A percentile compares a stretch with the other conserved stretches of the same genome.
phyloP scores from a whole-genome alignment of 2,797 vertebrate species.

The Tympanoctomys barrerae region DNA sequence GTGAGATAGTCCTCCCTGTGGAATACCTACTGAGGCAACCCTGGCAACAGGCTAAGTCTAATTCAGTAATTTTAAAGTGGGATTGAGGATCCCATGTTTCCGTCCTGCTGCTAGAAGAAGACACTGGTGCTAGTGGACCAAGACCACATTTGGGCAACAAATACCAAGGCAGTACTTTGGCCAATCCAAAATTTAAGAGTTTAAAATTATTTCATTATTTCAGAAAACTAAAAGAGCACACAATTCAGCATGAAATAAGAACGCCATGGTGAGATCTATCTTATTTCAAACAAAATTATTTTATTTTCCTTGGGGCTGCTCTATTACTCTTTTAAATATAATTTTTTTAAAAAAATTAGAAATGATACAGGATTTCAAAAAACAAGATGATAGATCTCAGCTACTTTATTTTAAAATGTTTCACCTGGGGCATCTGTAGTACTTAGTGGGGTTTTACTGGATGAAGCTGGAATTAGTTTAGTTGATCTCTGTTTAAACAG shows the following conservation, averaged over 20 bases:
- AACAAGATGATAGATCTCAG: no score
- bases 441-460: not conserved
- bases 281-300: not conserved
- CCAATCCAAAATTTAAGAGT: not conserved
- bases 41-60: not conserved
- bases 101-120: accelerated
- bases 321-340: no score
- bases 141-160: not conserved
- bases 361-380: no score
- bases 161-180: not conserved
- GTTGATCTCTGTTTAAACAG: not conserved
- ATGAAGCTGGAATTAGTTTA: conserved; percentile 26
- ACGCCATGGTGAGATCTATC: not conserved
- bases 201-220: conserved; percentile 1
- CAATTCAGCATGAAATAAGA: not conserved
- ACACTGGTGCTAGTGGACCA: not conserved
- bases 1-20: not conserved
- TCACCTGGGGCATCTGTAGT: not conserved
- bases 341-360: no score
- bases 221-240: not conserved
- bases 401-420: no score
- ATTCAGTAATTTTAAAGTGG: not conserved
- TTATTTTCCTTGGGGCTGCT: not conserved
- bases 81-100: not conserved
- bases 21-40: accelerated